Base-by-base conservation (phyloP, 2,888 invertebrate genomes). In the Cremastobaeus sp. region DNA sequence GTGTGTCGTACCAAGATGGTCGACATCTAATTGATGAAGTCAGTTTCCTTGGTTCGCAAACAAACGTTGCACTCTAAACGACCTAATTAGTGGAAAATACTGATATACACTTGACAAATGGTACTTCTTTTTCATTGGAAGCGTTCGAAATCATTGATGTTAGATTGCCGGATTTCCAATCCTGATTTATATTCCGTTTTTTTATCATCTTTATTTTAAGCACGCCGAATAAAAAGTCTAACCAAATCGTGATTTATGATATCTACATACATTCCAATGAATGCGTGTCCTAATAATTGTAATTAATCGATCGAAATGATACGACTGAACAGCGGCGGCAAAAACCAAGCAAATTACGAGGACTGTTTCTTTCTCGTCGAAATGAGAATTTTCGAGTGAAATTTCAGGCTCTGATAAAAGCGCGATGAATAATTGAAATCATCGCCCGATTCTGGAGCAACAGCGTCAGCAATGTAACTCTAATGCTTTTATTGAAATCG, bases 1-100 rank as follows among this genome's bases (percentile, higher is more conserved):
- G 62, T 39, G 55, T 55, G 70, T 55, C 62, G 37, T 55, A 39
- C 14, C 41, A 70, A 70, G 62, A 70, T 62, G 54, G 62, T 70
- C 28, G 62, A 50, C 54, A 35, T 62, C 48, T 69, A 62, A 69
- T 55, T 62, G 69, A 69, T 69, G 69, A 69, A 60, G 37, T 47
- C 47, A 47, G 54, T 54, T 41, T 52, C 35, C 39, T 54, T 47
- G 12, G 34, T 45, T 54, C 52, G 25, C 39, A 54, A 69, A 69
- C 41, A 69, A 62, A 62, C 54, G 47, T 35, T 60, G 60, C 54
- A 55, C 60, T 69, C 20, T 41, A 32, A 20, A 54, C 55, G 47
- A 62, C 17, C 60, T 60, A 69, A 69, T 69, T 69, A 69, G 39
- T 37, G 60, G 60, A 60, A 69, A 69, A 69, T 45, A 54, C 54